phyloP scores from a whole-genome alignment of 2,113 vertebrate species.

The Apaloderma vittatum region DNA sequence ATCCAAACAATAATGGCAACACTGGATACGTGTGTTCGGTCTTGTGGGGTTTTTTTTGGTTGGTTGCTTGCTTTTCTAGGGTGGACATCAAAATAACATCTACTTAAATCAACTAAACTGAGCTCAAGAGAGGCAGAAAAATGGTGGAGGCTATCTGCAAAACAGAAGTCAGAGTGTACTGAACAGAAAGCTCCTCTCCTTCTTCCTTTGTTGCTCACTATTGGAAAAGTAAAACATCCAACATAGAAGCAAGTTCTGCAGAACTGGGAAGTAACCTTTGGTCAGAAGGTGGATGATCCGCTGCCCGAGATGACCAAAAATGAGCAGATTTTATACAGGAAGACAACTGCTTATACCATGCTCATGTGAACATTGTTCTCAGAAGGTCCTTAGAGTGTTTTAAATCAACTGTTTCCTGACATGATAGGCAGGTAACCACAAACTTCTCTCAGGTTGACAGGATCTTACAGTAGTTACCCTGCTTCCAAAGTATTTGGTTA shows the following conservation, averaged over 20 bases:
- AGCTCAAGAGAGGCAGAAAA: background rate
- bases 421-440: background rate
- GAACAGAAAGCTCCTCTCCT: background rate
- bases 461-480: background rate
- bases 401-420: background rate
- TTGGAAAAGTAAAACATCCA: background rate
- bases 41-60: background rate
- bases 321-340: background rate
- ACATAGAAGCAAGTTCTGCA: background rate
- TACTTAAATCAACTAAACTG: background rate
- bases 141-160: fast-evolving
- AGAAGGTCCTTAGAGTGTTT: background rate
- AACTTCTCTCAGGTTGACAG: background rate
- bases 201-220: background rate
- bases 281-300: background rate
- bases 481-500: background rate
- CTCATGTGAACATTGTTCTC: background rate
- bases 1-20: background rate
- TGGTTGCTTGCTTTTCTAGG: background rate
- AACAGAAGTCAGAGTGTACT: background rate
- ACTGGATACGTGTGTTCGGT: fast-evolving
- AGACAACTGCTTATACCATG: background rate
- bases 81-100: background rate
- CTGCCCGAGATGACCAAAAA: background rate
- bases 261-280: background rate